These are phyloP conservation scores for Centropristis striata DNA, from an alignment of 2,113 vertebrate genomes.

Conservation along the genomic window DNA sequence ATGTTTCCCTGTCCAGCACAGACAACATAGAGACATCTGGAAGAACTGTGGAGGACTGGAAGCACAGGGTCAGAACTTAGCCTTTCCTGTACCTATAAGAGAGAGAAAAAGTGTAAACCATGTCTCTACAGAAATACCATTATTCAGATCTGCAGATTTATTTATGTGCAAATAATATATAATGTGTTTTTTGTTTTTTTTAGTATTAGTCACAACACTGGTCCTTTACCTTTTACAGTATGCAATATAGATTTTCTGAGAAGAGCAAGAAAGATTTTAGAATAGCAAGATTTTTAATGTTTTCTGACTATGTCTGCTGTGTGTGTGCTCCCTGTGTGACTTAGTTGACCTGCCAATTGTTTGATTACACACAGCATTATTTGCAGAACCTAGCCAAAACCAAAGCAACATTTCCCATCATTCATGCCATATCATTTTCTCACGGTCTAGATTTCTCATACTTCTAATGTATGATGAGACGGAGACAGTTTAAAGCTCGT, in stretches of 20 bases:
- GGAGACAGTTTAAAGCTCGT: background rate
- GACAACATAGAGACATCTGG: background rate
- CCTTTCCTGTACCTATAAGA: conserved; percentile 21
- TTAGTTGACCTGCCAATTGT: conserved; percentile 27
- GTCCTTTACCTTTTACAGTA: conserved; percentile 72
- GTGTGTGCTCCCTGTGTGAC: conserved; percentile 52
- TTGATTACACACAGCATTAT: conserved; percentile 21
- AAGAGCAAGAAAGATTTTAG: conserved; percentile 54
- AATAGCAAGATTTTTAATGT: conserved; percentile 49
- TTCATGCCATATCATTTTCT: background rate
- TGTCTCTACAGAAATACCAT: conserved; percentile 32
- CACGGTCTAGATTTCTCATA: background rate
- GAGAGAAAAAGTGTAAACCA: conserved; percentile 42
- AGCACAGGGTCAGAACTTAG: conserved; percentile 7
- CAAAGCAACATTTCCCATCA: conserved; percentile 59
- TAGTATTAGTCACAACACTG: conserved; percentile 74
- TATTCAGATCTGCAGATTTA: conserved; percentile 69
- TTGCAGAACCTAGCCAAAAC: conserved; percentile 53
- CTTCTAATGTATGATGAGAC: background rate
- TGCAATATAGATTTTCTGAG: conserved; percentile 69
- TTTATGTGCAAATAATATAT: conserved; percentile 78
- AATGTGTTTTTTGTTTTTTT: conserved; percentile 66
- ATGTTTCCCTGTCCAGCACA: background rate
- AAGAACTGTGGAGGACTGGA: conserved; percentile 18
- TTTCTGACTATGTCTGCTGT: conserved; percentile 45